Conservation (phyloP, 2,888 invertebrate genomes). For the Dyspetes luteomarginatus region DNA sequence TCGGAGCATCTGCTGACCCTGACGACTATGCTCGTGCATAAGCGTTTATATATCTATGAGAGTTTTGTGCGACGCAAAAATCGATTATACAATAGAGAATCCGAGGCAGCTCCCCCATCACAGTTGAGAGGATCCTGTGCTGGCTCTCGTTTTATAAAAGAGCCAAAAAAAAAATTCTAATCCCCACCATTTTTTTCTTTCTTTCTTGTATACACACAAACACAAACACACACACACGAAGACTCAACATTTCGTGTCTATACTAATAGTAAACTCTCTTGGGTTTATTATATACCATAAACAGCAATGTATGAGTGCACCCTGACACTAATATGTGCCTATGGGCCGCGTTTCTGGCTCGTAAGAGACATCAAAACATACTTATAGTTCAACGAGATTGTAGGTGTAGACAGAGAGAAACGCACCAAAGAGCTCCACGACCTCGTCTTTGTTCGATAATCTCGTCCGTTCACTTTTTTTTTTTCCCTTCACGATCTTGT, state of each 20-base stretch:
- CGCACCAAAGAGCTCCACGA: constrained; percentile 43
- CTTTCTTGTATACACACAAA: neutral
- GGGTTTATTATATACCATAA: neutral
- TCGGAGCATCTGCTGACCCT: constrained; percentile 55
- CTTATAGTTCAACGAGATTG: constrained; percentile 23
- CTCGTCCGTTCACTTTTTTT: constrained; percentile 52
- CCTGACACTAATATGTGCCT: neutral
- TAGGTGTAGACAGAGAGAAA: constrained; percentile 43
- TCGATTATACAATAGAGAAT: constrained; percentile 58
- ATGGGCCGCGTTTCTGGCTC: constrained; percentile 22
- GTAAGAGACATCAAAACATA: constrained; percentile 40
- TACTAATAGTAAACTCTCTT: neutral
- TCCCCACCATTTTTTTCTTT: neutral
- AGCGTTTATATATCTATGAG: constrained; percentile 33
- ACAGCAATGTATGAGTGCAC: constrained; percentile 6
- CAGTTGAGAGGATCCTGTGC: constrained; percentile 30
- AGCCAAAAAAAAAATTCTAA: constrained; percentile 34
- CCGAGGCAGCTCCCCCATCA: constrained; percentile 15
- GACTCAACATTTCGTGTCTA: neutral
- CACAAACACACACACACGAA: neutral
- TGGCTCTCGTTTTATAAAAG: constrained; percentile 2
- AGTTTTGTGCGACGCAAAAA: constrained; percentile 52
- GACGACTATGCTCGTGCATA: constrained; percentile 38
- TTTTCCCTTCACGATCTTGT: constrained; percentile 31
- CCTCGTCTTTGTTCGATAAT: constrained; percentile 56